Evolutionary conservation across 1,140 invertebrate genomes (phyloP).

Genomic region (Listronotus oregonensis): DNA sequence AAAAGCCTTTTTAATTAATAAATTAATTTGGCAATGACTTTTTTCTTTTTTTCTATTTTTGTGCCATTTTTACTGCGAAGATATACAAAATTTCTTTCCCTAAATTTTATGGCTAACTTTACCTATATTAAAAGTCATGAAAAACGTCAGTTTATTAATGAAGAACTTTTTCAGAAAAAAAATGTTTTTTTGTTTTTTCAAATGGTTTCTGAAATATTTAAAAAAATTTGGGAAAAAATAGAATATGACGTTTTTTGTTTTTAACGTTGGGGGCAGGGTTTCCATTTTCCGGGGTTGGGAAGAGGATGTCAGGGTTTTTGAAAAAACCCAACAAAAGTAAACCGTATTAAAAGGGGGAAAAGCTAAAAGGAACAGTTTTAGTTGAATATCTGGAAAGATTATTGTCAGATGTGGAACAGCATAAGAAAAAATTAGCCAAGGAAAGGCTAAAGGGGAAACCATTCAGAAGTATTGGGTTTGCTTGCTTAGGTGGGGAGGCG

Average conservation of each 20-base stretch:
- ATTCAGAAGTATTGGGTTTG: slow-evolving; percentile 41
- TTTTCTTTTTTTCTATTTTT: too few species aligned
- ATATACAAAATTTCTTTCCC: too few species aligned
- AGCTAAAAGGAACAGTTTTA: slow-evolving; percentile 90
- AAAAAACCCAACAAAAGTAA: slow-evolving; percentile 86
- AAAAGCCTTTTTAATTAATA: too few species aligned
- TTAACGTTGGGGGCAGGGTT: slow-evolving; percentile 88
- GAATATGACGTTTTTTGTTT: slow-evolving; percentile 85
- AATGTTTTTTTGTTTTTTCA: slow-evolving; percentile 5
- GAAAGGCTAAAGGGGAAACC: slow-evolving; percentile 41
- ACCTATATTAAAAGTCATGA: background rate
- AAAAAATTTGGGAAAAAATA: slow-evolving; percentile 26
- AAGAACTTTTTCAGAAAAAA: slow-evolving; percentile 8
- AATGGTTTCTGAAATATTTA: background rate
- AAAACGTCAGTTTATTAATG: slow-evolving; percentile 4
- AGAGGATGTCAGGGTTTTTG: slow-evolving; percentile 83
- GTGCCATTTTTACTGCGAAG: too few species aligned
- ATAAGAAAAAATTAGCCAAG: slow-evolving; percentile 59
- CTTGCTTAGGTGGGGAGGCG: slow-evolving; percentile 42
- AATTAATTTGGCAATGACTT: too few species aligned
- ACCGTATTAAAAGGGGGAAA: slow-evolving; percentile 76
- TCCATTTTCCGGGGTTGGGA: slow-evolving; percentile 92
- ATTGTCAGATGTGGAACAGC: slow-evolving; percentile 79
- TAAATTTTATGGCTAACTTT: too few species aligned
- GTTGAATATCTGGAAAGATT: slow-evolving; percentile 85